Evolutionary conservation across 1,140 invertebrate genomes (phyloP).

Genomic region (Drosophila albomicans): DNA sequence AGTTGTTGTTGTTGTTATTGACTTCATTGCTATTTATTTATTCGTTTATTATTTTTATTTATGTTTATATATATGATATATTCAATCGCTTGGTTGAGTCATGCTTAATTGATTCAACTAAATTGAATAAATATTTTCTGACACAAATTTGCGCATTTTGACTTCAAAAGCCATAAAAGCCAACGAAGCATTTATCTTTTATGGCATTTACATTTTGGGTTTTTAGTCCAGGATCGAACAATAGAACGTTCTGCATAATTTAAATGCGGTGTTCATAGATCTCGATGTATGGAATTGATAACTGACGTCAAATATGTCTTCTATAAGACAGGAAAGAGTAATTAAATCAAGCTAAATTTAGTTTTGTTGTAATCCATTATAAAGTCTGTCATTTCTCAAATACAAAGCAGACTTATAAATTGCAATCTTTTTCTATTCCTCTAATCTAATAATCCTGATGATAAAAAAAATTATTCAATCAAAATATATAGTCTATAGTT

Average conservation of each 20-base stretch:
- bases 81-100: conserved; percentile 52
- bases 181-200: conserved; percentile 20
- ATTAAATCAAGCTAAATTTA: too few relatives aligned
- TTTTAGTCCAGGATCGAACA: neutral
- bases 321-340: too few relatives aligned
- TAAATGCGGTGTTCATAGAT: neutral
- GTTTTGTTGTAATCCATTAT: too few relatives aligned
- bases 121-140: conserved; percentile 18
- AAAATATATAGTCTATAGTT: too few relatives aligned
- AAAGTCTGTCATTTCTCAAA: too few relatives aligned
- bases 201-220: conserved; percentile 27
- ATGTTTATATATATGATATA: conserved; percentile 32
- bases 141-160: conserved; percentile 24
- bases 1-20: conserved; percentile 3
- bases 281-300: too few relatives aligned
- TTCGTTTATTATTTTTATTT: conserved; percentile 28
- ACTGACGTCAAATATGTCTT: too few relatives aligned
- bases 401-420: too few relatives aligned
- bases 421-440: too few relatives aligned
- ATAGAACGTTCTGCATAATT: conserved; percentile 2
- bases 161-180: conserved; percentile 10
- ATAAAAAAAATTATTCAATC: too few relatives aligned
- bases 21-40: conserved; percentile 30
- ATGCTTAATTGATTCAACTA: conserved; percentile 49
- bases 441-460: too few relatives aligned